These are phyloP conservation scores for Rousettus madagascariensis DNA, from an alignment of 2,797 vertebrate genomes.

Conservation along the genomic window DNA sequence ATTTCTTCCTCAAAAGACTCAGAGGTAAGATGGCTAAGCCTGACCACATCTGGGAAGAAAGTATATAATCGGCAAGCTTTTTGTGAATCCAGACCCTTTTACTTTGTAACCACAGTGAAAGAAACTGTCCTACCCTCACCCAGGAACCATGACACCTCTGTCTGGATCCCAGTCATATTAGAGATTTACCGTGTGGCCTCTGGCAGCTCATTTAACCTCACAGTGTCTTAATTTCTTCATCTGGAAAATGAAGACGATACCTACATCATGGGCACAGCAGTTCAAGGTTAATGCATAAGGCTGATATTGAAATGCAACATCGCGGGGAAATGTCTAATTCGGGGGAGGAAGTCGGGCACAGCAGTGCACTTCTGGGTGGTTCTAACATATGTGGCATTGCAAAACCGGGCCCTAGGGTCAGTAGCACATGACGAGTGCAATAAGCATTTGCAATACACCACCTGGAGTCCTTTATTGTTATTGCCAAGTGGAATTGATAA, in stretches of 20 bases:
- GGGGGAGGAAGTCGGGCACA: slow-evolving; percentile 72
- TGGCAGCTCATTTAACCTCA: slow-evolving; percentile 69
- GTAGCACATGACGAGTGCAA: slow-evolving; percentile 52
- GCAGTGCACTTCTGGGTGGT: slow-evolving; percentile 58
- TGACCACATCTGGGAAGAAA: not conserved
- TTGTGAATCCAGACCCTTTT: not conserved
- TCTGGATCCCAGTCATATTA: slow-evolving; percentile 14
- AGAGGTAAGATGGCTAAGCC: not conserved
- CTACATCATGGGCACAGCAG: slow-evolving; percentile 53
- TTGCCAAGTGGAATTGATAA: slow-evolving; percentile 67
- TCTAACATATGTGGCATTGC: not conserved
- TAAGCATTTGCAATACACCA: slow-evolving; percentile 56
- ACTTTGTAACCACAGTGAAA: slow-evolving; percentile 7
- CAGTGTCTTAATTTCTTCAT: slow-evolving; percentile 74
- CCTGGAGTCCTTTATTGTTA: slow-evolving; percentile 71
- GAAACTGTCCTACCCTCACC: not conserved
- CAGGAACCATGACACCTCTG: slow-evolving; percentile 35
- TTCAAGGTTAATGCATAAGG: slow-evolving; percentile 74
- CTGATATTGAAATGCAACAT: slow-evolving; percentile 11
- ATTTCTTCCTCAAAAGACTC: not conserved
- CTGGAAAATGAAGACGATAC: slow-evolving; percentile 70
- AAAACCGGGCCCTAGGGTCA: slow-evolving; percentile 64
- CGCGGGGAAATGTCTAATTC: not conserved
- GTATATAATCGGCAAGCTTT: not conserved
- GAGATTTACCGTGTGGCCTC: slow-evolving; percentile 66